Conservation (phyloP, 2,797 vertebrate genomes). For the Lacerta agilis region DNA sequence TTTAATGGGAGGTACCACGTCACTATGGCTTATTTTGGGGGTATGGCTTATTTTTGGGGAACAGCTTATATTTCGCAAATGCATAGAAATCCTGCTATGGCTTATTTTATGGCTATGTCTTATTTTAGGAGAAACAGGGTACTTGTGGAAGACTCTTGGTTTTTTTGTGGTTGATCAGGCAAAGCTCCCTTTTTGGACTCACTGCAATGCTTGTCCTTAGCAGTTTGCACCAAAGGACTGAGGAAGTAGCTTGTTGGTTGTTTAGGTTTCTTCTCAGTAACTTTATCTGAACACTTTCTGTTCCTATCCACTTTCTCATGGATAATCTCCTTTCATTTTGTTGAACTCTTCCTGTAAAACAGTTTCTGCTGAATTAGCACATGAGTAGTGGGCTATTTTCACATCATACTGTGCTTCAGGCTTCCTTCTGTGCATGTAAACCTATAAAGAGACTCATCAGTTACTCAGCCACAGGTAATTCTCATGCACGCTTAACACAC, state of each 20-base stretch:
- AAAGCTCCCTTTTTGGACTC: neutral
- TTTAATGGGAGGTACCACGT: too few relatives aligned
- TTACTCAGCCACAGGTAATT: constrained; percentile 12
- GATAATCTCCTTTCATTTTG: neutral
- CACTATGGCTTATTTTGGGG: too few relatives aligned
- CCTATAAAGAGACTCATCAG: constrained; percentile 22
- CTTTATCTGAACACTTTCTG: constrained; percentile 1
- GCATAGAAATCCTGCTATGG: too few relatives aligned
- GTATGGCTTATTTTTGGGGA: too few relatives aligned
- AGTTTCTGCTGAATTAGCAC: constrained; percentile 13
- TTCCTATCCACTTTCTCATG: constrained; percentile 14
- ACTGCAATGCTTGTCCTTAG: neutral
- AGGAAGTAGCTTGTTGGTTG: neutral
- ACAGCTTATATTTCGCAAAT: too few relatives aligned
- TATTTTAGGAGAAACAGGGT: too few relatives aligned
- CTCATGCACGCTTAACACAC: neutral
- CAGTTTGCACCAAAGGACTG: neutral
- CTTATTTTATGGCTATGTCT: too few relatives aligned
- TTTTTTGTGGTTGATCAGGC: neutral
- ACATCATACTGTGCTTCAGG: neutral
- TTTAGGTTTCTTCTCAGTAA: neutral
- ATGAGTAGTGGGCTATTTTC: neutral
- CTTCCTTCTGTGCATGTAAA: neutral
- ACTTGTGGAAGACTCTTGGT: neutral
- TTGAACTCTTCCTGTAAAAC: neutral